A percentile compares a stretch with the other conserved stretches of the same genome.
Conservation (phyloP, 1,140 invertebrate genomes). For the Lithobius niger region DNA sequence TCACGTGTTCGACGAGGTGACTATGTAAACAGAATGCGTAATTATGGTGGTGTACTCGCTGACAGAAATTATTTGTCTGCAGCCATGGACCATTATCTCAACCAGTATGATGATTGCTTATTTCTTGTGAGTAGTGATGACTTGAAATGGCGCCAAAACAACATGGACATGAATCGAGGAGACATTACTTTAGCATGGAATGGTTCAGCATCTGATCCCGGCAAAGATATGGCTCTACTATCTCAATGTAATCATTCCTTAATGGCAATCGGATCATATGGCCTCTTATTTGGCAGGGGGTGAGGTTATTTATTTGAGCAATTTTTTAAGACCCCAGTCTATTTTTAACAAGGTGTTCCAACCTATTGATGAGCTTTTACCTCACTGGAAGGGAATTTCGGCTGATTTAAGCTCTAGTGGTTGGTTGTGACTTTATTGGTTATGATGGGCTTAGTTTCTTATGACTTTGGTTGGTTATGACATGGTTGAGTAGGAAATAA, state of each 20-base stretch:
- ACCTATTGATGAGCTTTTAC: neutral
- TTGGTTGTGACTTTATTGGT: too few species aligned
- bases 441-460: too few species aligned
- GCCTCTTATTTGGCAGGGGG: constrained; percentile 48
- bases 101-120: constrained; percentile 34
- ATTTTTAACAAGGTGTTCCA: neutral
- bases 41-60: constrained; percentile 34
- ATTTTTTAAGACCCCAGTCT: neutral
- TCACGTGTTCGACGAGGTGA: constrained; percentile 44
- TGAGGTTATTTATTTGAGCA: constrained; percentile 22
- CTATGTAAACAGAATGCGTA: constrained; percentile 42
- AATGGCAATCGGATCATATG: constrained; percentile 54
- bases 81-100: constrained; percentile 42
- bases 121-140: constrained; percentile 49
- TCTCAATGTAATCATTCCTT: constrained; percentile 50
- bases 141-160: constrained; percentile 40
- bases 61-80: constrained; percentile 38
- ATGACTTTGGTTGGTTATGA: too few species aligned
- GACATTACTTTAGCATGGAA: constrained; percentile 37
- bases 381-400: neutral
- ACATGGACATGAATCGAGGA: constrained; percentile 23
- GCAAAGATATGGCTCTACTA: constrained; percentile 47
- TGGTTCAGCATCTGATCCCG: constrained; percentile 33
- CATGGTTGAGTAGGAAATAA: too few species aligned
- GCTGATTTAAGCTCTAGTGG: neutral